Percentiles rank a stretch among this genome's conserved stretches.
These are phyloP conservation scores for Atrina japonica DNA, from an alignment of 2,888 invertebrate species.

Conservation along the genomic window DNA sequence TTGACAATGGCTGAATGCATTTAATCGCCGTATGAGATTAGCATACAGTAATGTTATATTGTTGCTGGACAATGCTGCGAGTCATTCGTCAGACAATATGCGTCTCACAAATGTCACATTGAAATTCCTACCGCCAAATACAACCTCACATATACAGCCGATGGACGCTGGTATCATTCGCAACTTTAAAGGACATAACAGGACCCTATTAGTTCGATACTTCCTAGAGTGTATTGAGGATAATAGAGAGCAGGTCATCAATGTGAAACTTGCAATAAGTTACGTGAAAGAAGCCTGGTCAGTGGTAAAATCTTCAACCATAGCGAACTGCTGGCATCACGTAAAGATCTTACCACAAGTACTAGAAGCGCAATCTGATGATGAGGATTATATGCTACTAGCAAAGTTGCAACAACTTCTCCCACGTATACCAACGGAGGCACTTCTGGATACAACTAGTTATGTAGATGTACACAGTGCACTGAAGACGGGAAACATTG, in stretches of 20 bases:
- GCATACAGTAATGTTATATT: slow-evolving; percentile 26
- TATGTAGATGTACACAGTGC: too few relatives aligned
- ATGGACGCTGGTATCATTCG: slow-evolving; percentile 55
- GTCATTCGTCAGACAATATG: slow-evolving; percentile 28
- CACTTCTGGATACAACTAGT: too few relatives aligned
- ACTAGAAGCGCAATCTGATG: background rate
- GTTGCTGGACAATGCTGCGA: slow-evolving; percentile 46
- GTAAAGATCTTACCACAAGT: slow-evolving; percentile 30
- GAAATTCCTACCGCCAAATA: slow-evolving; percentile 52
- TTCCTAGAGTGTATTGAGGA: slow-evolving; percentile 38
- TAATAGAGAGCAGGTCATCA: slow-evolving; percentile 29
- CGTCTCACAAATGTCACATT: slow-evolving; percentile 38
- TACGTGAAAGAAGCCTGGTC: slow-evolving; percentile 44
- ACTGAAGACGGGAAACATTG: too few relatives aligned
- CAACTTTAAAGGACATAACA: slow-evolving; percentile 41
- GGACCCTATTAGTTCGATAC: slow-evolving; percentile 32
- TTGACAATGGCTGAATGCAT: slow-evolving; percentile 38
- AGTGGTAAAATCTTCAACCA: slow-evolving; percentile 29
- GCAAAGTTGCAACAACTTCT: too few relatives aligned
- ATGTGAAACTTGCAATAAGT: slow-evolving; percentile 34
- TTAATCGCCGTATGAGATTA: slow-evolving; percentile 38
- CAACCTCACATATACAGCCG: slow-evolving; percentile 50
- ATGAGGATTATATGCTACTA: slow-evolving; percentile 25
- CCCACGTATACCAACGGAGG: too few relatives aligned
- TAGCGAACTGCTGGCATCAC: slow-evolving; percentile 40